phyloP scores from a whole-genome alignment of 1,140 invertebrate species.

The Amyelois transitella region DNA sequence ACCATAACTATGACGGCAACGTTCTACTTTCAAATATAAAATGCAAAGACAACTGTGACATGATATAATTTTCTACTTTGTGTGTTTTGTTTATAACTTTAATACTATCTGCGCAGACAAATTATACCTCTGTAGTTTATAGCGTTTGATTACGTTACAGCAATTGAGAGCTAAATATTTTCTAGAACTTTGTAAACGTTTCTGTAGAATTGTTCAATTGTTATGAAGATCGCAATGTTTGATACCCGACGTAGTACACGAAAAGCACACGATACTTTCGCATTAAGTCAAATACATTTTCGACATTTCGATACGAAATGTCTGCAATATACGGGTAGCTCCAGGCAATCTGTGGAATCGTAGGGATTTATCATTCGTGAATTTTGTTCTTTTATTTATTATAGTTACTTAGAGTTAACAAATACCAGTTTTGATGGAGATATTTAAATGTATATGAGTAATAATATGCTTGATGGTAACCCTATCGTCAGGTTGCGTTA shows the following conservation, averaged over 20 bases:
- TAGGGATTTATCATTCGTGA: background rate
- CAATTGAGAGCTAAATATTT: background rate
- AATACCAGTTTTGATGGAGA: background rate
- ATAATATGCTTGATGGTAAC: background rate
- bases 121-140: background rate
- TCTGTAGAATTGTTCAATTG: background rate
- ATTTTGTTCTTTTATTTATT: background rate
- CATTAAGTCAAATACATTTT: slow-evolving; percentile 28
- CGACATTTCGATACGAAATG: slow-evolving; percentile 29
- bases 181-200: background rate
- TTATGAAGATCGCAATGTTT: background rate
- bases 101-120: background rate
- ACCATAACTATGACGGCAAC: slow-evolving; percentile 54
- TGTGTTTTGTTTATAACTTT: background rate
- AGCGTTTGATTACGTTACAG: background rate
- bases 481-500: slow-evolving; percentile 30
- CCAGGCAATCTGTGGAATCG: slow-evolving; percentile 30
- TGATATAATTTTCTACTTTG: background rate
- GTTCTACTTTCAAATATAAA: slow-evolving; percentile 40
- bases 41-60: slow-evolving; percentile 40
- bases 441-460: background rate
- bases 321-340: slow-evolving; percentile 32
- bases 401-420: background rate
- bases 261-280: slow-evolving; percentile 6
- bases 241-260: background rate